These are phyloP conservation scores for Dicyrtoma fusca DNA, from an alignment of 2,888 invertebrate species.

Conservation along the genomic window DNA sequence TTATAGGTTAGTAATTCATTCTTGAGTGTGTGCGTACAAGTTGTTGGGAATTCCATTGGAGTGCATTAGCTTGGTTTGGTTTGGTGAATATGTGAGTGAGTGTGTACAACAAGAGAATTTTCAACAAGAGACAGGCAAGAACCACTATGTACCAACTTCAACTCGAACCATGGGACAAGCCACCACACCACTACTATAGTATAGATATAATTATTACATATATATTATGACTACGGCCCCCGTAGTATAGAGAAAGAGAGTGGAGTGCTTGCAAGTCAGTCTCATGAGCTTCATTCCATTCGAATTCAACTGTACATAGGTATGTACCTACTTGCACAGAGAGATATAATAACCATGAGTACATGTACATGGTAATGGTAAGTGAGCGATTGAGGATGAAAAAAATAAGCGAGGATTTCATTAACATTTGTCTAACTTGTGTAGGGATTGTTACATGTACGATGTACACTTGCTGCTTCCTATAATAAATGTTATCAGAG, in stretches of 20 bases:
- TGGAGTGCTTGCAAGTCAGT: no score
- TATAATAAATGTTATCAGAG: background rate
- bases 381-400: slow-evolving; percentile 11
- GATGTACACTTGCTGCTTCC: background rate
- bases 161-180: no score
- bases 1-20: slow-evolving; percentile 24
- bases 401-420: slow-evolving; percentile 37
- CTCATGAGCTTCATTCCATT: no score
- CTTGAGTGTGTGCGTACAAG: slow-evolving; percentile 37
- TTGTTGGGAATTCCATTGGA: slow-evolving; percentile 37
- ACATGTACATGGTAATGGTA: no score
- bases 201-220: no score
- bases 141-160: slow-evolving; percentile 13
- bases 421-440: slow-evolving; percentile 34
- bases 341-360: no score
- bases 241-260: no score
- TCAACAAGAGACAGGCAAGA: slow-evolving; percentile 4
- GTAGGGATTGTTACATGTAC: slow-evolving; percentile 20
- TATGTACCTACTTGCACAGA: no score
- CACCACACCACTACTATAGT: no score
- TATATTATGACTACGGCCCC: no score
- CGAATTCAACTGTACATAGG: no score
- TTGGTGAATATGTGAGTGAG: background rate
- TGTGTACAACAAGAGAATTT: slow-evolving; percentile 17
- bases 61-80: slow-evolving; percentile 31